These are phyloP conservation scores for Drosophila sulfurigaster DNA, from an alignment of 1,140 invertebrate species.

Conservation along the genomic window DNA sequence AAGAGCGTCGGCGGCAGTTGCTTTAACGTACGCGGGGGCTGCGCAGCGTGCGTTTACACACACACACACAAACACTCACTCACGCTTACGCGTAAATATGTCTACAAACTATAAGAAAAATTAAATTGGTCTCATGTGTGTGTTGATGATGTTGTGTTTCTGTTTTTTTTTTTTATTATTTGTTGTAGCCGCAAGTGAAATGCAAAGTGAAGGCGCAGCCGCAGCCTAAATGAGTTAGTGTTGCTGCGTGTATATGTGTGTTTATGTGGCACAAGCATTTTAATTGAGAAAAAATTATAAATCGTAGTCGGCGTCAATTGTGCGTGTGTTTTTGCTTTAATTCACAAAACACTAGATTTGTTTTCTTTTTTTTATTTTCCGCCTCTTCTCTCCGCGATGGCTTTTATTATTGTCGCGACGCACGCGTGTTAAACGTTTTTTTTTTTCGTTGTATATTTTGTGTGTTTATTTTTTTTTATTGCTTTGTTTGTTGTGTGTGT, in stretches of 20 bases:
- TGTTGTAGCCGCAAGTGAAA: constrained; percentile 40
- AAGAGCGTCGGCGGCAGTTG: constrained; percentile 34
- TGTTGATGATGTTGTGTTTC: constrained; percentile 21
- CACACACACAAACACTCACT: too few species aligned
- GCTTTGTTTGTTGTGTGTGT: constrained; percentile 20
- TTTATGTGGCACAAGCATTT: constrained; percentile 61
- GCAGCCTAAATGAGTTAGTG: constrained; percentile 30
- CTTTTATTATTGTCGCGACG: constrained; percentile 24
- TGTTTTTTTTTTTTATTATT: constrained; percentile 18
- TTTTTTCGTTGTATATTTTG: constrained; percentile 17
- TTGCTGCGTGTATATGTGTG: constrained; percentile 38
- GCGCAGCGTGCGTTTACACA: constrained; percentile 33
- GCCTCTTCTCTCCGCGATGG: not conserved
- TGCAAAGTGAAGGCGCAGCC: constrained; percentile 70
- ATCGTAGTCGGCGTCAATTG: constrained; percentile 32
- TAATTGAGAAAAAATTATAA: constrained; percentile 35
- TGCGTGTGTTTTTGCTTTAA: constrained; percentile 6
- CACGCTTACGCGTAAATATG: not conserved
- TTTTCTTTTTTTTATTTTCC: not conserved
- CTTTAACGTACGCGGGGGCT: constrained; percentile 37
- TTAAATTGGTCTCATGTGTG: constrained; percentile 17
- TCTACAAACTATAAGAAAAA: constrained; percentile 15
- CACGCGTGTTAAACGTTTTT: constrained; percentile 60
- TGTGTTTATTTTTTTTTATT: constrained; percentile 8
- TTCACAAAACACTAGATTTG: not conserved